These are phyloP conservation scores for Nomada fucata DNA, from an alignment of 2,888 invertebrate genomes.

Conservation along the genomic window DNA sequence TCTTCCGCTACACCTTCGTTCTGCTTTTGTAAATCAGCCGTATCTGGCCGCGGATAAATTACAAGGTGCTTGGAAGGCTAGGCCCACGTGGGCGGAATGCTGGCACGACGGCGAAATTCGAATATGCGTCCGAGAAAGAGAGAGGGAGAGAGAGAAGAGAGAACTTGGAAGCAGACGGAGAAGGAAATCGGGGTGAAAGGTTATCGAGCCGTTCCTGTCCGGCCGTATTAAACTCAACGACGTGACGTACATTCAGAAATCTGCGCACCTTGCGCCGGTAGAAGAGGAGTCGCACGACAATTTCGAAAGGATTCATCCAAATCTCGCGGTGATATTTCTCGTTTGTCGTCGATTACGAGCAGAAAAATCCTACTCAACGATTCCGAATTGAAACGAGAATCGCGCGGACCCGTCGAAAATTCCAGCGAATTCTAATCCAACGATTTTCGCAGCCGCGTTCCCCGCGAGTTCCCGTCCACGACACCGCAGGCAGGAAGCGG, in stretches of 20 bases:
- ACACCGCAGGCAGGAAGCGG: neutral
- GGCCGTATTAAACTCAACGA: neutral
- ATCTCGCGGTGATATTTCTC: too few species aligned
- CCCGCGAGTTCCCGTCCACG: too few species aligned
- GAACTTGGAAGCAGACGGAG: conserved; percentile 28
- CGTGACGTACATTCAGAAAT: conserved; percentile 3
- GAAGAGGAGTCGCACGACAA: neutral
- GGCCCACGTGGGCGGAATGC: conserved; percentile 61
- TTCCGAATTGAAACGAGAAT: too few species aligned
- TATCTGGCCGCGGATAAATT: conserved; percentile 68
- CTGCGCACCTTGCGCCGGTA: neutral
- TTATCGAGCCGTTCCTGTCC: conserved; percentile 5
- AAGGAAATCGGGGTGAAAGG: conserved; percentile 48
- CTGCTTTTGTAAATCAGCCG: conserved; percentile 61
- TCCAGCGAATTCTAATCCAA: too few species aligned
- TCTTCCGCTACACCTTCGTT: conserved; percentile 53
- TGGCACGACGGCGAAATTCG: conserved; percentile 58
- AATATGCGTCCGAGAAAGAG: conserved; percentile 45
- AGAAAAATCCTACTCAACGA: too few species aligned
- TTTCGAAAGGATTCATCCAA: too few species aligned
- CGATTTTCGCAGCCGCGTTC: too few species aligned
- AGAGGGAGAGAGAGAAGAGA: too few species aligned
- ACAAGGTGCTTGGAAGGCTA: conserved; percentile 60
- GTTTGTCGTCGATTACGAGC: too few species aligned
- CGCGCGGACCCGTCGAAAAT: too few species aligned